Evolutionary conservation across 2,797 vertebrate genomes (phyloP).

Genomic region (Sebastes matsubarae): DNA sequence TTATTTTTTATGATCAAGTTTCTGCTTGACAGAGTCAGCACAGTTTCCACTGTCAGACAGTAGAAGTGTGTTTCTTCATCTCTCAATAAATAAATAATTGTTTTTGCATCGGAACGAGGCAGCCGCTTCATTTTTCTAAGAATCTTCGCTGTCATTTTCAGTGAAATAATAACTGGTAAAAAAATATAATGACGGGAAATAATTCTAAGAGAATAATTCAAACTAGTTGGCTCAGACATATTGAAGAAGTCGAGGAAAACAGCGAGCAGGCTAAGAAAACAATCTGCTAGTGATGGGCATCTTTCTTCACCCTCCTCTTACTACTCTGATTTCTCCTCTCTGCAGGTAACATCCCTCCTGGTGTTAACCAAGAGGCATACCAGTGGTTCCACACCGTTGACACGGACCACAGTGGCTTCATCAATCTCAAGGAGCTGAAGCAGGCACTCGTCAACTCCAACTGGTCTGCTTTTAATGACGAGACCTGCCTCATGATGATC

Average conservation of each 20-base stretch:
- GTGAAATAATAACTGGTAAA: slow-evolving; percentile 11
- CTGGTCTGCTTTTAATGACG: slow-evolving; percentile 93
- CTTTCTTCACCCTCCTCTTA: background rate
- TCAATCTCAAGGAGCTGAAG: slow-evolving; percentile 92
- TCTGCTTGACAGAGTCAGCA: slow-evolving; percentile 15
- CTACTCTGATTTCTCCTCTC: background rate
- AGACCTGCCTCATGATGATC: slow-evolving; percentile 96
- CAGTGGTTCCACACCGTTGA: slow-evolving; percentile 96
- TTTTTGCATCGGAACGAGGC: slow-evolving; percentile 8
- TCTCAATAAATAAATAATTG: slow-evolving; percentile 43
- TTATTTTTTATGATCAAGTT: slow-evolving; percentile 49
- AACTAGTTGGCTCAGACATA: background rate
- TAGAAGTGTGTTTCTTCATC: slow-evolving; percentile 18
- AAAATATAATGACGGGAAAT: background rate
- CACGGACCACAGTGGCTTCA: slow-evolving; percentile 89
- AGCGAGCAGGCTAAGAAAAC: slow-evolving; percentile 4
- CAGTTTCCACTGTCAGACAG: slow-evolving; percentile 32
- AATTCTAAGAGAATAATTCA: slow-evolving; percentile 28
- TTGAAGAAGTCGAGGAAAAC: background rate
- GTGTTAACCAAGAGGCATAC: slow-evolving; percentile 89
- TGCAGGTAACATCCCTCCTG: slow-evolving; percentile 85
- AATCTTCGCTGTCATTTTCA: background rate
- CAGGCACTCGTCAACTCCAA: slow-evolving; percentile 96
- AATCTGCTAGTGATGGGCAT: background rate
- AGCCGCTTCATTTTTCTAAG: slow-evolving; percentile 36